Percentiles rank a stretch among this genome's conserved stretches.
Conservation (phyloP, 2,888 invertebrate species). For the Plagodis dolabraria region DNA sequence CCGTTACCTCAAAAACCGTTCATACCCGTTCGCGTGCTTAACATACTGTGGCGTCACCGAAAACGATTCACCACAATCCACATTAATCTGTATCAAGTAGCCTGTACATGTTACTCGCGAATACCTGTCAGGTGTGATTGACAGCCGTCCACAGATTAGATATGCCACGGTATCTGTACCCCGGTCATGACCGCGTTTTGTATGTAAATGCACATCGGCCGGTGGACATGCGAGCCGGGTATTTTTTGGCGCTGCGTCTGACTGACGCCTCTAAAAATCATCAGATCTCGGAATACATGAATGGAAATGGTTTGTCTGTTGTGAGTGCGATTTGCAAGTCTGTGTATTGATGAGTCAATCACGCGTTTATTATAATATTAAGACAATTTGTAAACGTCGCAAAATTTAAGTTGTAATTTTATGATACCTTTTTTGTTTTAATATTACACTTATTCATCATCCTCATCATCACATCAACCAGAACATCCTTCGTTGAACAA, state of each 20-base stretch:
- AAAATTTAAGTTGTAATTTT: neutral
- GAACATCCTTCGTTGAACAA: no score
- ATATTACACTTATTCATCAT: no score
- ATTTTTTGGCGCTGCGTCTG: conserved; percentile 49
- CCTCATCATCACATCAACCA: no score
- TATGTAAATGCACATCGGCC: conserved; percentile 69
- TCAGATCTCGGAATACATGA: conserved; percentile 49
- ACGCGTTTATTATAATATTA: neutral
- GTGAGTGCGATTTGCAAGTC: conserved; percentile 39
- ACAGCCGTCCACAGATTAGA: conserved; percentile 76
- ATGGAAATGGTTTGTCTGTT: conserved; percentile 51
- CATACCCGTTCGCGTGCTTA: conserved; percentile 20
- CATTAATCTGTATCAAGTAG: conserved; percentile 26
- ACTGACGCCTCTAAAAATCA: conserved; percentile 59
- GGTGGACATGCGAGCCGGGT: conserved; percentile 47
- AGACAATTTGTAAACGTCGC: neutral
- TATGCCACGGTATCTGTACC: conserved; percentile 71
- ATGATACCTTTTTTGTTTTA: no score
- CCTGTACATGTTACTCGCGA: conserved; percentile 61
- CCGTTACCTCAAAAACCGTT: neutral
- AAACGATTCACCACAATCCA: conserved; percentile 28
- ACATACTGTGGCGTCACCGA: conserved; percentile 17
- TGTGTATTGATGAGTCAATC: conserved; percentile 7
- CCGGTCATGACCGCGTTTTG: conserved; percentile 72
- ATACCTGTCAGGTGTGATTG: conserved; percentile 66